Percentiles rank a stretch among this genome's conserved stretches.
Conservation (phyloP, 2,797 vertebrate species). For the Manis crassicaudata region DNA sequence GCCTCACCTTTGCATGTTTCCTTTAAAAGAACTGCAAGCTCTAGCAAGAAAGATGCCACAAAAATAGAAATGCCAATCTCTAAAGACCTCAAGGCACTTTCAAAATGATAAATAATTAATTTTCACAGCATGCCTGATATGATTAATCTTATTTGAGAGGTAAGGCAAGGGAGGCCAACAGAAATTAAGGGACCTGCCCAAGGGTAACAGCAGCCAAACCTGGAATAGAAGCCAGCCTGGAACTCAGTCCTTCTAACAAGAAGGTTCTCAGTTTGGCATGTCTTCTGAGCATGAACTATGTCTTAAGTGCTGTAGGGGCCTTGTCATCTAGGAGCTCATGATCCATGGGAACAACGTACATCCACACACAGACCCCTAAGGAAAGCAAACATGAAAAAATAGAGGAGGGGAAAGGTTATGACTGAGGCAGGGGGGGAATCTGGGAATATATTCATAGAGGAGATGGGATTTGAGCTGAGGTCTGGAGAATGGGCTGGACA, state of each 20-base stretch:
- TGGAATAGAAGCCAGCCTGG: neutral
- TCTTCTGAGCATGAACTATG: neutral
- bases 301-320: neutral
- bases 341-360: neutral
- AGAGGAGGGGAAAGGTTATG: neutral
- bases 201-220: slow-evolving; percentile 23
- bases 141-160: slow-evolving; percentile 60
- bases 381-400: slow-evolving; percentile 41
- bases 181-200: slow-evolving; percentile 25
- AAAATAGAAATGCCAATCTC: slow-evolving; percentile 69
- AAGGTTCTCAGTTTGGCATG: neutral
- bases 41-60: slow-evolving; percentile 47
- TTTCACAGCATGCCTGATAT: slow-evolving; percentile 47
- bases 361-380: neutral
- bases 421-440: neutral
- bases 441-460: slow-evolving; percentile 7
- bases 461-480: neutral
- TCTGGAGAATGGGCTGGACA: neutral
- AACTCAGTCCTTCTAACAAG: neutral
- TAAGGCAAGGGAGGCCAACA: neutral
- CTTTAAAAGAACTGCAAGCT: slow-evolving; percentile 53
- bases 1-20: slow-evolving; percentile 16
- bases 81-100: slow-evolving; percentile 56
- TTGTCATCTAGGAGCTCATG: neutral
- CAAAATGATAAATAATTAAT: slow-evolving; percentile 69